Conservation (phyloP, 2,113 vertebrate genomes). For the Hippopotamus amphibius region DNA sequence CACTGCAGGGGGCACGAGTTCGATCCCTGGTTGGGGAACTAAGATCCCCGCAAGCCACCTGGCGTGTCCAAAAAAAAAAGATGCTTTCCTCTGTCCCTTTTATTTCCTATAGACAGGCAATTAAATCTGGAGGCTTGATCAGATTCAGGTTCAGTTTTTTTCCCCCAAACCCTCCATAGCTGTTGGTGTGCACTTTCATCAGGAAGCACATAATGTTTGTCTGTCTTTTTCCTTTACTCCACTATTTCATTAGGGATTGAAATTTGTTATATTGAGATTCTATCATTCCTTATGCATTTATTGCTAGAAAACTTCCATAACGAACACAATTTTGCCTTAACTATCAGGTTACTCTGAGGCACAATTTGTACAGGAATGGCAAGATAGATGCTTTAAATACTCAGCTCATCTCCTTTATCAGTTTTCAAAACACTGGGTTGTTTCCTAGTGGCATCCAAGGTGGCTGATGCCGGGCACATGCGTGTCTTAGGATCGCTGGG, state of each 20-base stretch:
- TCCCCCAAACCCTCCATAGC: neutral
- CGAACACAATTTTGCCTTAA: neutral
- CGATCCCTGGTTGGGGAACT: too few relatives aligned
- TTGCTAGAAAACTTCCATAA: slow-evolving; percentile 4
- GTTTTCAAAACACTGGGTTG: neutral
- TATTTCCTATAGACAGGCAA: neutral
- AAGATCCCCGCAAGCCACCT: too few relatives aligned
- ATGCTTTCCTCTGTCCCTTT: neutral
- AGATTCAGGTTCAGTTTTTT: neutral
- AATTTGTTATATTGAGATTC: neutral
- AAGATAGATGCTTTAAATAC: neutral
- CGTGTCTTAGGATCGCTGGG: neutral
- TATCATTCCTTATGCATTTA: neutral
- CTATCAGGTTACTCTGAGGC: neutral
- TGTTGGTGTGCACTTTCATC: neutral
- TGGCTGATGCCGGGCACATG: neutral
- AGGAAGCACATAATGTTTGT: neutral
- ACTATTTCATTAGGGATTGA: neutral
- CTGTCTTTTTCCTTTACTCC: neutral
- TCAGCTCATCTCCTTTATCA: neutral
- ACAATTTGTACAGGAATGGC: neutral
- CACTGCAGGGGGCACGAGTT: too few relatives aligned
- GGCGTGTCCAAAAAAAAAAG: too few relatives aligned
- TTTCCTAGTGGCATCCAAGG: neutral
- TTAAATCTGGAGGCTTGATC: neutral